Evolutionary conservation across 2,113 vertebrate genomes (phyloP), one percentile per base, ranked within the genome.

Genomic region (Parotia lawesii): DNA sequence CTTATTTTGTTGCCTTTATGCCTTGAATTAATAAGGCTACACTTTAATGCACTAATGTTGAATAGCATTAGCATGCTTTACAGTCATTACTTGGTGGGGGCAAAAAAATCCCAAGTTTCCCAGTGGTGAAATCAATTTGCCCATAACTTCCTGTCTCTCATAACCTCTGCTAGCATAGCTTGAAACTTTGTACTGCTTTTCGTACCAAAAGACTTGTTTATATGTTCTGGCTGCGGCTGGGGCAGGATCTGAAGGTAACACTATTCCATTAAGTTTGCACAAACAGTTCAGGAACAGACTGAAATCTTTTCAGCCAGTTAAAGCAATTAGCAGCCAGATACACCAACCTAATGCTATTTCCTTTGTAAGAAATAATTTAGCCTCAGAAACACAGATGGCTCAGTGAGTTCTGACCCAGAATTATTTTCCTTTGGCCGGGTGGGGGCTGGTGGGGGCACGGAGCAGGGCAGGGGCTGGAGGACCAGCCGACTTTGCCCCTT

Each of bases 1-100:
- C 97, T 98, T 98, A 98, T 97, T 98, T 98, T 98, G 97, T 97
- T 98, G 97, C 97, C 96, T 98, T 98, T 98, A 97, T 98, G 96
- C 92, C 87, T 97, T 96, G 97, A 97, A 98, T 98, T 98, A 97
- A 98, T 97, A 98, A 98, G 98, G 97, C 97, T 96, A 98, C 94
- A 96, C 97, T 98, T 97, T 97, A 98, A 98, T 97, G 97, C 95
- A 96, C 92, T 96, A 95, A 97, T 85, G 90, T 94, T 96, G 97
- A 98, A 98, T 97, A 96, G 97, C 96, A 97, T 97, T 97, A 98
- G 96, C 96, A 54, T 91, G 96, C 94, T 97, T 94, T 94, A 90
- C 80, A 96, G 96, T 94, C 94, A 89, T 97, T 97, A 97, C 95
- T 97, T 87, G 95, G 80, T 78, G 89, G 71, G 73, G 60, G 16